These are phyloP conservation scores for Subacronicta megacephala DNA, from an alignment of 2,888 invertebrate genomes.

Conservation along the genomic window DNA sequence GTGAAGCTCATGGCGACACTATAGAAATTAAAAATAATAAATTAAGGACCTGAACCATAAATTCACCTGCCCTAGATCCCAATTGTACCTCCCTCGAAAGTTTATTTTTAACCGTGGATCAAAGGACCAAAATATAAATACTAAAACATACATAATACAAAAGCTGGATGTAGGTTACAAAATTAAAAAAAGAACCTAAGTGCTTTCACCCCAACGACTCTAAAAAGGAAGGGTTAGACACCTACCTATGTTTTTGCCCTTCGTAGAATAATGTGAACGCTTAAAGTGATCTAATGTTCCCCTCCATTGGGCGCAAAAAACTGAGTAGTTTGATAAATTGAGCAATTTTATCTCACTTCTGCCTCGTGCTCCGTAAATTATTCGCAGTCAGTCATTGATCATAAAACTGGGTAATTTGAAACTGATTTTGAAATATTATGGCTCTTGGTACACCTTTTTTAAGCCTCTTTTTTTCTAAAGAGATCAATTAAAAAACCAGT, in stretches of 20 bases:
- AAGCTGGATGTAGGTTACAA: slow-evolving; percentile 4
- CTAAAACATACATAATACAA: no score
- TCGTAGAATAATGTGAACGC: slow-evolving; percentile 50
- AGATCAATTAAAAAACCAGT: no score
- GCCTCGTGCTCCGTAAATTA: slow-evolving; percentile 43
- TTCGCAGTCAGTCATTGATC: slow-evolving; percentile 44
- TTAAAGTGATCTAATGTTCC: slow-evolving; percentile 56
- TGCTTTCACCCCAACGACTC: slow-evolving; percentile 22
- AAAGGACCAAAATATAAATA: neutral
- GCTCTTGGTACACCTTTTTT: neutral
- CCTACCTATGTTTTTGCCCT: slow-evolving; percentile 32
- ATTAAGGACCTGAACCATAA: no score
- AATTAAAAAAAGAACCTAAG: slow-evolving; percentile 19
- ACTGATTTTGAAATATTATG: slow-evolving; percentile 44
- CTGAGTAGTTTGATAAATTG: slow-evolving; percentile 57
- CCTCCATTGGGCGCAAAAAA: slow-evolving; percentile 56
- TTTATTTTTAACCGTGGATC: neutral
- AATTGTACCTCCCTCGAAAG: neutral
- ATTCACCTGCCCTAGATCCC: no score
- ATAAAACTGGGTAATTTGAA: slow-evolving; percentile 31
- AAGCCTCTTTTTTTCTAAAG: no score
- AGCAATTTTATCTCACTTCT: slow-evolving; percentile 59
- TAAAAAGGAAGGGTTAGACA: slow-evolving; percentile 32
- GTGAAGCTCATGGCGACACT: no score
- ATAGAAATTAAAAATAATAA: no score